Evolutionary conservation across 2,797 vertebrate species (phyloP), one percentile per base, ranked within the genome.

Genomic region (Gallinago solitaria): DNA sequence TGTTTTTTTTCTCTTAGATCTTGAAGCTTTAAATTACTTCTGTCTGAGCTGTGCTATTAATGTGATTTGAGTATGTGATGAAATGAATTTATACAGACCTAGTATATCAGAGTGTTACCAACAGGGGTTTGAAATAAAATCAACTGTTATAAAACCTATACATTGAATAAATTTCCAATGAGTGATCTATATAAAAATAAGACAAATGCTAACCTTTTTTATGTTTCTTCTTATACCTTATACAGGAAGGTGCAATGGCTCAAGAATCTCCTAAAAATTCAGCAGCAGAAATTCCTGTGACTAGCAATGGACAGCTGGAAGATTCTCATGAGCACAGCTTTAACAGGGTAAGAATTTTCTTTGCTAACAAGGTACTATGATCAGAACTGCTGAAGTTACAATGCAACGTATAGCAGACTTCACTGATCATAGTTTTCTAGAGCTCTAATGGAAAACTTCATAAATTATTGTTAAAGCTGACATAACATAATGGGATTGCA

Each of bases 231-330:
- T 87, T 33, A 77, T 91, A 45, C 95, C 13, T 39, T 39, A 39
- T 98, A 2, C 43, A 98, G 98, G 97, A 98, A 91, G 97, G 95
- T 96, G 96, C 96, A 91, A 99, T 99, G 99, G 98, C 98, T 96
- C 98, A 99, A 91, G 99, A 99, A 82, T 98, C 97, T 87, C 98
- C 98, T 25, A 99, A 98, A 98, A 99, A 98, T 97, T 98, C 99
- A 93, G 99, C 98, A 6, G 99, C 99, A 87, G 99, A 99, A 98
- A 99, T 99, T 95, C 97, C 99, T 30, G 98, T 99, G 96, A 99
- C 99, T 84, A 99, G 98, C 98, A 99, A 99, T 77, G 99, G 99
- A 89, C 99, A 99, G 69, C 96, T 99, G 83, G 99, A 99, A 78
- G 98, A 98, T 95, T 97, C 97, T 88, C 98, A 98, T 1, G 98